Evolutionary conservation across 2,797 vertebrate genomes (phyloP).

Genomic region (Orestias chungarensis): DNA sequence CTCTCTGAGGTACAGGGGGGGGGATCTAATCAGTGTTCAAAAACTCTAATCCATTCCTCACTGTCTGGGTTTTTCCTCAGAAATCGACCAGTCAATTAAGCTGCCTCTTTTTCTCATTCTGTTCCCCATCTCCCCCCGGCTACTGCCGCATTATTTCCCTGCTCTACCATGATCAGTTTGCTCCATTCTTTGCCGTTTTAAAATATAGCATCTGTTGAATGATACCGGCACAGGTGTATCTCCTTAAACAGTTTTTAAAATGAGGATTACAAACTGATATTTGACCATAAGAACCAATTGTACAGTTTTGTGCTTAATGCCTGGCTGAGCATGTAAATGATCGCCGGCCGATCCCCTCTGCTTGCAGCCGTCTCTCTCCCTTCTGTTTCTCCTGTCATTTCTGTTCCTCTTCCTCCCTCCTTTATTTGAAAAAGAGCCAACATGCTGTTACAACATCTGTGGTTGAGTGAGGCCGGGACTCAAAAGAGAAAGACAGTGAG

Average conservation of each 20-base stretch:
- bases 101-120: constrained; percentile 11
- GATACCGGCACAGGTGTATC: constrained; percentile 7
- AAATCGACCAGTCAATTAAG: constrained; percentile 49
- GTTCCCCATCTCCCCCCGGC: constrained; percentile 6
- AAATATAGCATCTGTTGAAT: constrained; percentile 23
- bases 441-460: constrained; percentile 75
- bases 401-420: constrained; percentile 29
- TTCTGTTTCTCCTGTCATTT: constrained; percentile 61
- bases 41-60: constrained; percentile 42
- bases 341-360: constrained; percentile 12
- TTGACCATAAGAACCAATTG: constrained; percentile 16
- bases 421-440: constrained; percentile 60
- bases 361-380: constrained; percentile 42
- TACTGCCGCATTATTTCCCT: constrained; percentile 13
- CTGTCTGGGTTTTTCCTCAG: constrained; percentile 42
- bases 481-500: constrained; percentile 6
- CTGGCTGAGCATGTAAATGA: constrained; percentile 15
- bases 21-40: constrained; percentile 42
- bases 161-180: constrained; percentile 12
- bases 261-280: constrained; percentile 12
- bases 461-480: constrained; percentile 34
- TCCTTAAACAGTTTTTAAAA: constrained; percentile 14
- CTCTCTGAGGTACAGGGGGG: constrained; percentile 29
- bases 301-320: constrained; percentile 6
- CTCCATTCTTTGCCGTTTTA: constrained; percentile 2